Conservation (phyloP, 1,140 invertebrate genomes). For the Lutraria rhynchaena region DNA sequence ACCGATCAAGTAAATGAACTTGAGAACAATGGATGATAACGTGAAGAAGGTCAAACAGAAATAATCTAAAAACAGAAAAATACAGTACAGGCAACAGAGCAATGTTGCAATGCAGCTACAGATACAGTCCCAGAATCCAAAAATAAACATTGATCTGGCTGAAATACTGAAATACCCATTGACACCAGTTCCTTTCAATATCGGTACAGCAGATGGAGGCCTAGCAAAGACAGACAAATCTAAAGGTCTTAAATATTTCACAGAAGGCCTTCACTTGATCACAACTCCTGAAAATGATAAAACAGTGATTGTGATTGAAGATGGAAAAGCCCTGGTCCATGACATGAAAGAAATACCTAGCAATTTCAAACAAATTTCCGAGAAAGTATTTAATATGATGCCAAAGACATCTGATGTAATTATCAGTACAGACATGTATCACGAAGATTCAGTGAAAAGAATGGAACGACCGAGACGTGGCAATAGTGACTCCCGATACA, state of each 20-base stretch:
- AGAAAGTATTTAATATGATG: slow-evolving; percentile 24
- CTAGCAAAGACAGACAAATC: slow-evolving; percentile 57
- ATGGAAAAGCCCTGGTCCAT: slow-evolving; percentile 60
- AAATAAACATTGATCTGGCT: slow-evolving; percentile 2
- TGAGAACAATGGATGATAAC: slow-evolving; percentile 60
- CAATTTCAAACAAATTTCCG: slow-evolving; percentile 30
- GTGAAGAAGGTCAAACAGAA: slow-evolving; percentile 56
- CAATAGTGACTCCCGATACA: slow-evolving; percentile 16
- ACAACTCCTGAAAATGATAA: slow-evolving; percentile 20
- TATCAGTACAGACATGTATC: slow-evolving; percentile 19
- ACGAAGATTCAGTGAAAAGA: background rate
- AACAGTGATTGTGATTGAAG: slow-evolving; percentile 14
- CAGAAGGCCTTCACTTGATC: slow-evolving; percentile 30
- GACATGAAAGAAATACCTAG: slow-evolving; percentile 35
- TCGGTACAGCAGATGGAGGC: slow-evolving; percentile 48
- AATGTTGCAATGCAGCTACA: slow-evolving; percentile 60
- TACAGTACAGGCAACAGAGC: slow-evolving; percentile 61
- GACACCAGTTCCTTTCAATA: slow-evolving; percentile 28
- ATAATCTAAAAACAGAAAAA: slow-evolving; percentile 40
- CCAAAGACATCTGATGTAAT: slow-evolving; percentile 5
- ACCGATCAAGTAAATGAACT: slow-evolving; percentile 57
- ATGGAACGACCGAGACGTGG: slow-evolving; percentile 34
- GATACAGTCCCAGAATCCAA: slow-evolving; percentile 21
- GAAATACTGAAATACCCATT: slow-evolving; percentile 38
- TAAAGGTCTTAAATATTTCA: slow-evolving; percentile 46